These are phyloP conservation scores for Micoletzkya japonica DNA, from an alignment of 2,888 invertebrate genomes.

Conservation along the genomic window DNA sequence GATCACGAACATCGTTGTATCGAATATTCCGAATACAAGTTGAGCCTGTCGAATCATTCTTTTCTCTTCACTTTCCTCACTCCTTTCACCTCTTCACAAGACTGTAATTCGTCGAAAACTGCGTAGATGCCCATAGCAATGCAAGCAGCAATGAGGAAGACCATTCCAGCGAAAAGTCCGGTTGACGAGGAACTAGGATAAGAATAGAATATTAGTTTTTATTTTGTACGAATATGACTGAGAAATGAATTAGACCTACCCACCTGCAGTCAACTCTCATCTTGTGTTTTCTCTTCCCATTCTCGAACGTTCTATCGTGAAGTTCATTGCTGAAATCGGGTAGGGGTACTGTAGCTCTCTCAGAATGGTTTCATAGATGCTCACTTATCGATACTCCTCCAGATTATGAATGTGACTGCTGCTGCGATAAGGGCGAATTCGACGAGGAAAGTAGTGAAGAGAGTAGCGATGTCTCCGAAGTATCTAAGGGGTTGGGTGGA, in stretches of 20 bases:
- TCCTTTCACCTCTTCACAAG: constrained; percentile 19
- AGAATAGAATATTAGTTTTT: background rate
- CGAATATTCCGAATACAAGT: constrained; percentile 56
- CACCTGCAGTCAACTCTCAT: constrained; percentile 61
- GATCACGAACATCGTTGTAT: constrained; percentile 54
- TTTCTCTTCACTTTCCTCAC: no score
- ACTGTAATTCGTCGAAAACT: constrained; percentile 45
- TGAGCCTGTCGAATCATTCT: constrained; percentile 44
- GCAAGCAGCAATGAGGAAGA: constrained; percentile 56
- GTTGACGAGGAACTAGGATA: constrained; percentile 54
- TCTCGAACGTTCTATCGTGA: constrained; percentile 15
- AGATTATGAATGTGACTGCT: constrained; percentile 62
- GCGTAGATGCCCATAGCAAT: constrained; percentile 61
- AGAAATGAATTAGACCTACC: background rate
- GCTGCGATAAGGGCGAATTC: constrained; percentile 60
- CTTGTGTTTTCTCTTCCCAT: constrained; percentile 46
- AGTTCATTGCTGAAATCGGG: constrained; percentile 12
- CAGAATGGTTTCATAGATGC: background rate
- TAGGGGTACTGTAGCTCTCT: no score
- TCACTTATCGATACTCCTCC: constrained; percentile 54
- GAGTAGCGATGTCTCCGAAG: constrained; percentile 61
- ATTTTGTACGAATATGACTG: background rate
- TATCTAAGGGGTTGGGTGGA: constrained; percentile 29
- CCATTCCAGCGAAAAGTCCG: constrained; percentile 58
- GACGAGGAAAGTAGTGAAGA: constrained; percentile 59